Conservation (phyloP, 2,113 vertebrate genomes). For the Prochilodus magdalenae region DNA sequence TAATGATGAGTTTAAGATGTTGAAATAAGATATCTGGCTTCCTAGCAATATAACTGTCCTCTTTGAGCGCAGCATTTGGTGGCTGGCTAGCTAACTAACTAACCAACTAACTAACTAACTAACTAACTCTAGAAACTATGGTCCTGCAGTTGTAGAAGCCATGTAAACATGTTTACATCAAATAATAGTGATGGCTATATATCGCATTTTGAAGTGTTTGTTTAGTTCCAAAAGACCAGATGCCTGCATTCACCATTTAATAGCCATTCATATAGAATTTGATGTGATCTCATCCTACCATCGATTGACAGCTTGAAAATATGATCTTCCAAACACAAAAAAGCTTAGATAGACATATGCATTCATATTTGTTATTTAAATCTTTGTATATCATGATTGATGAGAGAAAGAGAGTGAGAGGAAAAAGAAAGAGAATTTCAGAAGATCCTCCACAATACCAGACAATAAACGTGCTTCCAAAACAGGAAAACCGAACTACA, state of each 20-base stretch:
- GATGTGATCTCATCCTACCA: neutral
- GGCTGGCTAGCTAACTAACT: no score
- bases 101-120: no score
- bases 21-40: neutral
- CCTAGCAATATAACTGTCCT: no score
- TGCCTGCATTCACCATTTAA: no score
- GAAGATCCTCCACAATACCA: constrained; percentile 6
- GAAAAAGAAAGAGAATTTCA: no score
- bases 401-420: no score
- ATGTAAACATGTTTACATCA: neutral
- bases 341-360: neutral
- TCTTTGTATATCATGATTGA: neutral
- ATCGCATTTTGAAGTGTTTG: neutral
- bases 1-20: no score
- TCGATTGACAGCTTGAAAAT: neutral
- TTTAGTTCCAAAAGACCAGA: neutral
- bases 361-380: neutral
- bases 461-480: neutral
- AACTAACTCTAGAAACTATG: neutral
- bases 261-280: no score
- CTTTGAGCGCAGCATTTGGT: no score
- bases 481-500: constrained; percentile 2
- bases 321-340: neutral
- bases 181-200: neutral
- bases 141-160: neutral